Percentiles rank a stretch among this genome's conserved stretches.
These are phyloP conservation scores for Lepus oiostolus DNA, from an alignment of 2,797 vertebrate species.

Conservation along the genomic window DNA sequence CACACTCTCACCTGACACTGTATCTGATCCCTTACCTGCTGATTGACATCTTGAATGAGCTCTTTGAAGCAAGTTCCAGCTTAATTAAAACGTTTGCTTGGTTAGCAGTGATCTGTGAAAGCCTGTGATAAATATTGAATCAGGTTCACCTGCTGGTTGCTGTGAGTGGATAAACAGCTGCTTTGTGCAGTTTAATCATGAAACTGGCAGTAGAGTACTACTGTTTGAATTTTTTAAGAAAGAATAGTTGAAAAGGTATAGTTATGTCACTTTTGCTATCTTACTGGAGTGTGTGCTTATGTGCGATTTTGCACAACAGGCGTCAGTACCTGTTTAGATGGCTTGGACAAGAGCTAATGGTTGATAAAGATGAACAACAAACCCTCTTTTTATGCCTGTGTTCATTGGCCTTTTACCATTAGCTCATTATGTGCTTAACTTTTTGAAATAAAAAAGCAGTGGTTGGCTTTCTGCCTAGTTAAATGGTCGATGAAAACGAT, in stretches of 20 bases:
- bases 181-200: slow-evolving; percentile 94
- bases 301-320: slow-evolving; percentile 94
- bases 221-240: slow-evolving; percentile 85
- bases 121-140: slow-evolving; percentile 99
- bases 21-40: slow-evolving; percentile 95
- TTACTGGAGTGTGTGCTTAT: slow-evolving; percentile 90
- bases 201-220: slow-evolving; percentile 87
- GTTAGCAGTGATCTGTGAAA: slow-evolving; percentile 99
- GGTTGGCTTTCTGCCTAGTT: slow-evolving; percentile 47
- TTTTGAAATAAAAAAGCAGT: slow-evolving; percentile 71
- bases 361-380: slow-evolving; percentile 86
- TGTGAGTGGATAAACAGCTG: slow-evolving; percentile 97
- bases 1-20: slow-evolving; percentile 97
- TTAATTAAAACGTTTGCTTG: slow-evolving; percentile 99
- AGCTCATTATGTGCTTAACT: slow-evolving; percentile 70
- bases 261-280: slow-evolving; percentile 89
- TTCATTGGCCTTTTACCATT: slow-evolving; percentile 83
- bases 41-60: slow-evolving; percentile 99
- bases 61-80: slow-evolving; percentile 99
- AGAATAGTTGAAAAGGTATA: slow-evolving; percentile 88
- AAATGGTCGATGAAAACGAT: slow-evolving; percentile 59
- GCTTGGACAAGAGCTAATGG: slow-evolving; percentile 87
- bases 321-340: slow-evolving; percentile 90
- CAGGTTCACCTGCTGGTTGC: slow-evolving; percentile 99
- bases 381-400: slow-evolving; percentile 84